Evolutionary conservation across 2,113 vertebrate genomes (phyloP), one percentile per base, ranked within the genome.

Genomic region (Sorex fumeus): DNA sequence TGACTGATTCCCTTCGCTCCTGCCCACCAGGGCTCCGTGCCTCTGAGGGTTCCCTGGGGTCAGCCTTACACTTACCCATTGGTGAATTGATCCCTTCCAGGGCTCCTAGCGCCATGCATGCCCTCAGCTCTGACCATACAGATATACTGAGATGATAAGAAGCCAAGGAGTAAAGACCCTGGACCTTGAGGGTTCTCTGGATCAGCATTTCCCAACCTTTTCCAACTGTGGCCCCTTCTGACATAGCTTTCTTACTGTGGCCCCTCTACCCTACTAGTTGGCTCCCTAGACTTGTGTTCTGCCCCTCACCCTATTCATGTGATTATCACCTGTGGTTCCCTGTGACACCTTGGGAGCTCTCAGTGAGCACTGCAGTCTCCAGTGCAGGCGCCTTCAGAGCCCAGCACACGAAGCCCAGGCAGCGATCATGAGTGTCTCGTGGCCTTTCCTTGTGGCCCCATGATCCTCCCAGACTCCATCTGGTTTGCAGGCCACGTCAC

Each of bases 1-100:
- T 75, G 0, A 1, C 30, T 36, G 1, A 1, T 19, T 12, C n/a
- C 36, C 62, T 36, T 66, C 0, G 6, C 40, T 43, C 2, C 28
- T 57, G 67, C 11, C 16, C 27, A 2, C 5, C 43, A 23, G 40
- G 36, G 32, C 12, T 70, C 32, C 12, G 64, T 43, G 70, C 84
- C 21, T 47, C 23, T 64, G 4, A 19, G 50, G 60, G 10, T 45
- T 88, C 70, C 30, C 45, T 27, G 34, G 19, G 34, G 10, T 11
- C 34, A 32, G 27, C 36, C 19, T 78, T 83, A 43, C 13, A 2
- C 21, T 64, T 66, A 34, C 27, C 40, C 36, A 28, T 10, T 8
- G 16, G 57, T 18, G 53, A 79, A 45, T 40, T 12, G 21, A 18
- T 87, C 53, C 80, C 50, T 84, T 62, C 8, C 0, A 4, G 62